A percentile compares a stretch with the other conserved stretches of the same genome.
These are phyloP conservation scores for Cossypha niveicapilla DNA, from an alignment of 2,797 vertebrate species.

Conservation along the genomic window DNA sequence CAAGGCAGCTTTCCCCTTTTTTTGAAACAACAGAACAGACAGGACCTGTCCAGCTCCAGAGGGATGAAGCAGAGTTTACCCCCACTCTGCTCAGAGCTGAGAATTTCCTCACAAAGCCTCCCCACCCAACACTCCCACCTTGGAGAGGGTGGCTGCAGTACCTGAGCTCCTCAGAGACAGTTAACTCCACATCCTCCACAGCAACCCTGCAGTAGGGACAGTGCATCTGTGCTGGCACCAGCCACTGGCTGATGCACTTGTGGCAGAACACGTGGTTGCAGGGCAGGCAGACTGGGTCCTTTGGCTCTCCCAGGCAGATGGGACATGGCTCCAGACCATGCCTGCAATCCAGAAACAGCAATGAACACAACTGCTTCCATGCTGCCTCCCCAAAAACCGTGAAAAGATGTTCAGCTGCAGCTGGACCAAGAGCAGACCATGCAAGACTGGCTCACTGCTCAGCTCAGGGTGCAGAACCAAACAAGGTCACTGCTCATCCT, in stretches of 20 bases:
- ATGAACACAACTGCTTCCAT: neutral
- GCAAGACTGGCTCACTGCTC: neutral
- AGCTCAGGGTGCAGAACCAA: neutral
- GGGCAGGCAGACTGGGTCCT: slow-evolving; percentile 82
- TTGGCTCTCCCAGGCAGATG: slow-evolving; percentile 81
- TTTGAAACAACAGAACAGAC: neutral
- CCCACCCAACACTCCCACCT: fast-evolving
- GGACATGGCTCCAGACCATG: slow-evolving; percentile 75
- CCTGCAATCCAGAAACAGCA: slow-evolving; percentile 68
- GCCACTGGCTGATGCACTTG: slow-evolving; percentile 79
- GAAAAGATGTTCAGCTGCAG: neutral
- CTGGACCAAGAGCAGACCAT: neutral
- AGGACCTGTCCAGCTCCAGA: neutral
- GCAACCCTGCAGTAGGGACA: slow-evolving; percentile 81
- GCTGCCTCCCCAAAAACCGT: neutral
- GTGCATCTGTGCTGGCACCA: slow-evolving; percentile 79
- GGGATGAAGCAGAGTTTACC: neutral
- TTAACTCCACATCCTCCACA: slow-evolving; percentile 53
- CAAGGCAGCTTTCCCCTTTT: neutral
- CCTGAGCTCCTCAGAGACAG: slow-evolving; percentile 78
- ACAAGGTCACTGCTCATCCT: fast-evolving
- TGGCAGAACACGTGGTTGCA: slow-evolving; percentile 86
- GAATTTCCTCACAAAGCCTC: neutral
- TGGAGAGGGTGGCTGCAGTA: slow-evolving; percentile 25
- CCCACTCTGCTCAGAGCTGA: neutral